A percentile compares a stretch with the other conserved stretches of the same genome.
Evolutionary conservation across 2,888 invertebrate genomes (phyloP).

Genomic region (Globia sparganii): DNA sequence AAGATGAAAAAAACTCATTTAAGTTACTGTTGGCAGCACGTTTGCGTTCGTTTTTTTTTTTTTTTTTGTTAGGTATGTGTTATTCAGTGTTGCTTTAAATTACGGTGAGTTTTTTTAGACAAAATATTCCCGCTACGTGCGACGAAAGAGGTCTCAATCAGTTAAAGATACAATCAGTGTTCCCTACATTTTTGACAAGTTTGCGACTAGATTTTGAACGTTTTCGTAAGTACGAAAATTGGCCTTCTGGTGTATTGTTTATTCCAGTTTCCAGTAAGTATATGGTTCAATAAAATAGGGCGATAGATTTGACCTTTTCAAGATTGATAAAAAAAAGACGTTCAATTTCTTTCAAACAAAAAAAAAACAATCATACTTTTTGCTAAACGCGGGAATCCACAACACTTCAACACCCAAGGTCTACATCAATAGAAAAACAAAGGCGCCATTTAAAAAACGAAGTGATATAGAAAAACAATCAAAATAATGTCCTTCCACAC

Average conservation of each 20-base stretch:
- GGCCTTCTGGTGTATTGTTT: neutral
- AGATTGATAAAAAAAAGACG: neutral
- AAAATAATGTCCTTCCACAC: slow-evolving; percentile 70
- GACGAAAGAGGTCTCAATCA: neutral
- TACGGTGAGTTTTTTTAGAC: neutral
- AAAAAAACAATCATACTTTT: neutral
- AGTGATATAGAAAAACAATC: slow-evolving; percentile 68
- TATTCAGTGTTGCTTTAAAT: neutral
- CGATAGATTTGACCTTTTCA: neutral
- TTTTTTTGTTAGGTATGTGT: neutral
- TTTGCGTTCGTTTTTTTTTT: neutral
- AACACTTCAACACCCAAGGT: neutral
- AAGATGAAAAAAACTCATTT: slow-evolving; percentile 39
- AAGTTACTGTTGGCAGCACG: slow-evolving; percentile 20
- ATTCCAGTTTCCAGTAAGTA: neutral
- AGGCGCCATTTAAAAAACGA: slow-evolving; percentile 19
- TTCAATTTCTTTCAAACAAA: no score
- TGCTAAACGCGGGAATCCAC: neutral
- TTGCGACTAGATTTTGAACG: no score
- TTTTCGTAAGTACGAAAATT: no score
- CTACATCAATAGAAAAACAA: slow-evolving; percentile 25
- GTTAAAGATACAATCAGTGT: no score
- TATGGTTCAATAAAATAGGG: slow-evolving; percentile 1
- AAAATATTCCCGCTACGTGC: neutral
- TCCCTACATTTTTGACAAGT: no score